These are phyloP conservation scores for Hymenopus coronatus DNA, from an alignment of 2,888 invertebrate species.

Conservation along the genomic window DNA sequence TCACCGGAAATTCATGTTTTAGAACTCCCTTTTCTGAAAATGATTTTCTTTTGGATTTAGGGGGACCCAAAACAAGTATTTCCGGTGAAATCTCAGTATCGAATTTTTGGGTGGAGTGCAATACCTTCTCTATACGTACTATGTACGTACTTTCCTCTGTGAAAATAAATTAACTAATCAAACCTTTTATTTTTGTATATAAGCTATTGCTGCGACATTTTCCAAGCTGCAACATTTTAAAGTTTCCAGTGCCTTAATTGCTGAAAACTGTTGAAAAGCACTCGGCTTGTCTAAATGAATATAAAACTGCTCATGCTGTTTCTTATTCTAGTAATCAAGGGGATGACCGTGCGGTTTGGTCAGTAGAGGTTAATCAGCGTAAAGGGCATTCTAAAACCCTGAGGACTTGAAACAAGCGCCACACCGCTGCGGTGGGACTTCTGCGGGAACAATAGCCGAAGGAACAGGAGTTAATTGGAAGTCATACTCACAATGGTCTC, in stretches of 20 bases:
- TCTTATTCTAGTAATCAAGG: background rate
- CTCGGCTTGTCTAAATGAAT: background rate
- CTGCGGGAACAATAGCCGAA: background rate
- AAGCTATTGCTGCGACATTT: background rate
- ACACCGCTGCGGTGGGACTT: background rate
- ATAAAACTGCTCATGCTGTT: background rate
- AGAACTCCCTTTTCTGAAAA: too few relatives aligned
- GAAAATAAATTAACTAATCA: too few relatives aligned
- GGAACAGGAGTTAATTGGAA: background rate
- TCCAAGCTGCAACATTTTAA: too few relatives aligned
- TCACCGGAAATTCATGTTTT: too few relatives aligned
- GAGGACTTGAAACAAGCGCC: background rate
- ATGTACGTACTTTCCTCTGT: too few relatives aligned
- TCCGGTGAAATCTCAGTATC: too few relatives aligned
- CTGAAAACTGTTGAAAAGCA: background rate
- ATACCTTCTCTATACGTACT: too few relatives aligned
- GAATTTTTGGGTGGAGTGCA: too few relatives aligned
- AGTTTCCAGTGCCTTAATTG: too few relatives aligned
- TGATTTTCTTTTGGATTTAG: too few relatives aligned
- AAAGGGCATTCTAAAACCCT: background rate
- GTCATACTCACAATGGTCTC: background rate
- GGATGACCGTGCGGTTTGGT: background rate
- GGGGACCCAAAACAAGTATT: too few relatives aligned
- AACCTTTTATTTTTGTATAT: too few relatives aligned
- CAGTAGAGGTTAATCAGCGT: background rate